Evolutionary conservation across 2,888 invertebrate species (phyloP).

Genomic region (Myathropa florea): DNA sequence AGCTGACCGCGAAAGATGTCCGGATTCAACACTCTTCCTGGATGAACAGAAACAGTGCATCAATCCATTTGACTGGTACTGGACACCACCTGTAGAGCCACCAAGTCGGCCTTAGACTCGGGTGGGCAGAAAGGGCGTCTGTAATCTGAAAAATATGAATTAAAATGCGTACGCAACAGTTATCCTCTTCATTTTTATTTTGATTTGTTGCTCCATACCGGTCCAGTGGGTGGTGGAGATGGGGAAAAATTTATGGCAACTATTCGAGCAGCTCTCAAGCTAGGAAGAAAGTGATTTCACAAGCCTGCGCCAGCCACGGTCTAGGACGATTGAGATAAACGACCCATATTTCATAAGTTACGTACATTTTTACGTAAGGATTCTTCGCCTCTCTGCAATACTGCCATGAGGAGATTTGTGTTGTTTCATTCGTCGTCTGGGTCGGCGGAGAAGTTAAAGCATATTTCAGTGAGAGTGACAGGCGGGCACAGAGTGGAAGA

Average conservation of each 20-base stretch:
- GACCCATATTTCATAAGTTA: conserved; percentile 29
- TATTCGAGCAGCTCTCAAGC: not conserved
- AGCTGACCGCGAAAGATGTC: conserved; percentile 72
- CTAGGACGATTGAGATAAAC: conserved; percentile 19
- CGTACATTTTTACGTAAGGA: conserved; percentile 2
- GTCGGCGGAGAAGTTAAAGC: not conserved
- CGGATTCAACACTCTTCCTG: conserved; percentile 72
- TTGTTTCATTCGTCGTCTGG: not conserved
- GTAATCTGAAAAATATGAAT: not conserved
- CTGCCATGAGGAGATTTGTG: not conserved
- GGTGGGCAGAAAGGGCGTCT: not conserved
- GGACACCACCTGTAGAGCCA: conserved; percentile 74
- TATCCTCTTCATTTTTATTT: too few relatives aligned
- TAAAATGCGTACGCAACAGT: not conserved
- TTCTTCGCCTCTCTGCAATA: not conserved
- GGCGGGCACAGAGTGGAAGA: not conserved
- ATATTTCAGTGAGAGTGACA: conserved; percentile 33
- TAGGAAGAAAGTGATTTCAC: not conserved
- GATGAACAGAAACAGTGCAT: conserved; percentile 72
- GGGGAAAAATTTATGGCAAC: not conserved
- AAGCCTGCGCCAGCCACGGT: not conserved
- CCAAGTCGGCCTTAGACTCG: conserved; percentile 53
- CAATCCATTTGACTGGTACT: conserved; percentile 74
- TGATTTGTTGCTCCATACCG: not conserved
- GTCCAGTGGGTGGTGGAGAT: not conserved